phyloP scores from a whole-genome alignment of 1,140 invertebrate species.

The Neodiprion virginianus region DNA sequence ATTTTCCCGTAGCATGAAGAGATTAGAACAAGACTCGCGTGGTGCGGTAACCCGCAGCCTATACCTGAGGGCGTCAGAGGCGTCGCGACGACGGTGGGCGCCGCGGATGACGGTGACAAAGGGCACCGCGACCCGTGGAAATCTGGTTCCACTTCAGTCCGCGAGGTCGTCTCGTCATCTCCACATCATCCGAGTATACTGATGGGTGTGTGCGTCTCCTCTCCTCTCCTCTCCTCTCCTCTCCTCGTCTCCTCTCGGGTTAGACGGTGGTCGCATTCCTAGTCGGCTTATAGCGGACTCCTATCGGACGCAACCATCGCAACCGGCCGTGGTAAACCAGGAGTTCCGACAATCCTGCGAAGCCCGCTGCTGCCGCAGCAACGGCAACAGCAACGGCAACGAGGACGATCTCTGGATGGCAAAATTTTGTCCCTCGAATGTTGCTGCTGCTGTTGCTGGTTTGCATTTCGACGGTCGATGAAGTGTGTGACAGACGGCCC shows the following conservation, averaged over 20 bases:
- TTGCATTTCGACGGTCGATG: too few species aligned
- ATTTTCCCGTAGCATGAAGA: background rate
- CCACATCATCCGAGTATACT: background rate
- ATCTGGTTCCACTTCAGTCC: background rate
- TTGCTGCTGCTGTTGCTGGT: too few species aligned
- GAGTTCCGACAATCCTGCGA: background rate
- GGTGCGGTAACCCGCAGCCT: too few species aligned
- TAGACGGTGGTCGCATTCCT: constrained; percentile 5
- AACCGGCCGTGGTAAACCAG: background rate
- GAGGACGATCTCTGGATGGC: background rate
- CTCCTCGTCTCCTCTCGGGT: background rate
- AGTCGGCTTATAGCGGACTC: constrained; percentile 1
- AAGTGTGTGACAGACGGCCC: too few species aligned
- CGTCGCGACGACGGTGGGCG: background rate
- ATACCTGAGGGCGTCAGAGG: too few species aligned
- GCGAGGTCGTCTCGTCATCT: background rate
- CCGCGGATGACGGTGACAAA: background rate
- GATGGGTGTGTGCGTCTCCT: background rate
- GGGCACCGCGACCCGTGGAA: constrained; percentile 6
- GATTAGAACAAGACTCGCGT: background rate
- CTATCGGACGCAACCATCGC: background rate
- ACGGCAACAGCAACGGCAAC: too few species aligned
- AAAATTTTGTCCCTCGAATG: background rate
- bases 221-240: too few species aligned
- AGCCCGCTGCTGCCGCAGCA: background rate